Conservation (phyloP, 2,797 vertebrate species). For the Pseudochirops corinnae region DNA sequence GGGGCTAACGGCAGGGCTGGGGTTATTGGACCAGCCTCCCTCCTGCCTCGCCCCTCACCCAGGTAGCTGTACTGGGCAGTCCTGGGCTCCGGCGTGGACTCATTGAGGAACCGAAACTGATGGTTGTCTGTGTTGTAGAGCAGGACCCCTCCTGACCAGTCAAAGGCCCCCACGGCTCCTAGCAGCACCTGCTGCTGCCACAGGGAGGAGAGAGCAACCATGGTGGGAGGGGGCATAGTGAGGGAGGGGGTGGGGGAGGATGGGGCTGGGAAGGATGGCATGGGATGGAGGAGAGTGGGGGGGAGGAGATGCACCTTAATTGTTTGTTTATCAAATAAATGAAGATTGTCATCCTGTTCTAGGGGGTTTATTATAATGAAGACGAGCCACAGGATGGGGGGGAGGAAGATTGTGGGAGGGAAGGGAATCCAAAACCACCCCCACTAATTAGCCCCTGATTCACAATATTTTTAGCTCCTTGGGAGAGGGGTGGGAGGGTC, state of each 20-base stretch:
- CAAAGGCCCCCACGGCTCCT: conserved; percentile 87
- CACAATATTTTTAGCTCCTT: not conserved
- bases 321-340: not conserved
- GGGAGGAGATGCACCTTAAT: not conserved
- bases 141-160: conserved; percentile 89
- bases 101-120: conserved; percentile 84
- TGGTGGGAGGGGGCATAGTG: not conserved
- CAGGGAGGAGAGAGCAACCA: not conserved
- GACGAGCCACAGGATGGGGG: not conserved
- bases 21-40: fast-evolving
- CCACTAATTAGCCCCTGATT: not conserved
- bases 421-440: not conserved
- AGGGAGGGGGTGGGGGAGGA: too few relatives aligned
- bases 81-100: conserved; percentile 51
- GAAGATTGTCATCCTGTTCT: not conserved
- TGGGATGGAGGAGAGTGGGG: too few relatives aligned
- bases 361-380: not conserved
- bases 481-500: not conserved
- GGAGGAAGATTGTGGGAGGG: not conserved
- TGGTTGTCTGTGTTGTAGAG: conserved; percentile 68
- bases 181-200: conserved; percentile 84
- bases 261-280: not conserved
- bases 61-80: conserved; percentile 85
- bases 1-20: not conserved
- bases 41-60: conserved; percentile 77